Percentiles rank a stretch among this genome's conserved stretches.
Evolutionary conservation across 1,140 invertebrate species (phyloP).

Genomic region (Mycetomoellerius zeteki): DNA sequence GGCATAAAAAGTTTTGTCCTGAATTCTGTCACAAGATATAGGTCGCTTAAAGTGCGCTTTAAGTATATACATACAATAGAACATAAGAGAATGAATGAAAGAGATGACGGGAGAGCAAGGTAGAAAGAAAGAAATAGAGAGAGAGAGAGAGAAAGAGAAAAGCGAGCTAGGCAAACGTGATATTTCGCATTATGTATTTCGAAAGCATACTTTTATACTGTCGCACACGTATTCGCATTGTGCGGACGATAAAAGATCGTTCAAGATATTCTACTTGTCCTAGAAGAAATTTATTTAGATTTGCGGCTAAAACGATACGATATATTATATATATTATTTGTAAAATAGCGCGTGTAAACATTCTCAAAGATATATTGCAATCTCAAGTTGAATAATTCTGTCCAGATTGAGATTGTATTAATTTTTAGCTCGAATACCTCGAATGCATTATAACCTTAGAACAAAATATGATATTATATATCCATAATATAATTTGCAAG

Average conservation of each 20-base stretch:
- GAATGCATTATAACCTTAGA: neutral
- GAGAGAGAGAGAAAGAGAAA: constrained; percentile 12
- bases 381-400: constrained; percentile 9
- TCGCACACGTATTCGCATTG: constrained; percentile 36
- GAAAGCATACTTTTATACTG: constrained; percentile 34
- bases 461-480: neutral
- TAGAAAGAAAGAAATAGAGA: neutral
- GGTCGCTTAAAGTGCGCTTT: constrained; percentile 28
- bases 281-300: constrained; percentile 8
- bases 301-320: neutral
- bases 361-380: neutral
- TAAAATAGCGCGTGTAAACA: neutral
- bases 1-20: neutral
- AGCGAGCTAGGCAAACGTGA: constrained; percentile 44
- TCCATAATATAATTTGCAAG: neutral
- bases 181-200: constrained; percentile 40
- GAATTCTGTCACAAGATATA: constrained; percentile 22
- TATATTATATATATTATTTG: constrained; percentile 12
- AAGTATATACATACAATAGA: constrained; percentile 73
- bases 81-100: constrained; percentile 40
- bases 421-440: neutral
- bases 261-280: neutral
- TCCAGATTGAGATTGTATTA: neutral
- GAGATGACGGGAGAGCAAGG: constrained; percentile 4
- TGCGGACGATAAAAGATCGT: neutral